These are phyloP conservation scores for Campoplex nolae DNA, from an alignment of 2,888 invertebrate genomes.

Conservation along the genomic window DNA sequence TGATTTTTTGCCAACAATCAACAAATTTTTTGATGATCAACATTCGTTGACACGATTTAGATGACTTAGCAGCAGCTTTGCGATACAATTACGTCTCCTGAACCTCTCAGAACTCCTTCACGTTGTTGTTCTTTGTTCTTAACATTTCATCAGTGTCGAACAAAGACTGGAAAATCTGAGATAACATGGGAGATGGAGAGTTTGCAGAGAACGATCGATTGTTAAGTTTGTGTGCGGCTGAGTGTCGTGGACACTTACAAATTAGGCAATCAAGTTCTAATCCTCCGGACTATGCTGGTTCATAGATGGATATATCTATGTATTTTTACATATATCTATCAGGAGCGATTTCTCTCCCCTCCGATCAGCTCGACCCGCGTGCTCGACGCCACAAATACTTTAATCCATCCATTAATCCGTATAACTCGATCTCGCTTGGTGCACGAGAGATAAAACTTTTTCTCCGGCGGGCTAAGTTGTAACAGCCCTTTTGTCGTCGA, in stretches of 20 bases:
- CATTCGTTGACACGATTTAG: too few species aligned
- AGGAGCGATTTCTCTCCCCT: conserved; percentile 75
- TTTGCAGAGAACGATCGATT: conserved; percentile 78
- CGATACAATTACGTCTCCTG: background rate
- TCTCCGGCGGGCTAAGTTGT: conserved; percentile 75
- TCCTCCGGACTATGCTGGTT: conserved; percentile 75
- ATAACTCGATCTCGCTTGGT: conserved; percentile 50
- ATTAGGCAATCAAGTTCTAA: conserved; percentile 85
- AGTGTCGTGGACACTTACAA: conserved; percentile 84
- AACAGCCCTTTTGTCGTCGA: conserved; percentile 83
- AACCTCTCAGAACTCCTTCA: background rate
- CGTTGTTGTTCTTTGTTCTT: background rate
- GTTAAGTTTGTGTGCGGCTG: conserved; percentile 78
- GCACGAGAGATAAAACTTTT: conserved; percentile 83
- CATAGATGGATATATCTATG: conserved; percentile 30
- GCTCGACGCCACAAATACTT: conserved; percentile 81
- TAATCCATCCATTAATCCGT: conserved; percentile 84
- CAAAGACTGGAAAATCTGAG: background rate
- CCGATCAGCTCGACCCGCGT: conserved; percentile 76
- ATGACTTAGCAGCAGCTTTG: background rate
- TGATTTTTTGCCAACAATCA: background rate
- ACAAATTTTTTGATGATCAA: too few species aligned
- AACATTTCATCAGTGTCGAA: conserved; percentile 1
- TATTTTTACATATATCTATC: conserved; percentile 16
- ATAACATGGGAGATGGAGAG: background rate